Conservation (phyloP, 2,888 invertebrate genomes). For the Sinohyriopsis cumingii region DNA sequence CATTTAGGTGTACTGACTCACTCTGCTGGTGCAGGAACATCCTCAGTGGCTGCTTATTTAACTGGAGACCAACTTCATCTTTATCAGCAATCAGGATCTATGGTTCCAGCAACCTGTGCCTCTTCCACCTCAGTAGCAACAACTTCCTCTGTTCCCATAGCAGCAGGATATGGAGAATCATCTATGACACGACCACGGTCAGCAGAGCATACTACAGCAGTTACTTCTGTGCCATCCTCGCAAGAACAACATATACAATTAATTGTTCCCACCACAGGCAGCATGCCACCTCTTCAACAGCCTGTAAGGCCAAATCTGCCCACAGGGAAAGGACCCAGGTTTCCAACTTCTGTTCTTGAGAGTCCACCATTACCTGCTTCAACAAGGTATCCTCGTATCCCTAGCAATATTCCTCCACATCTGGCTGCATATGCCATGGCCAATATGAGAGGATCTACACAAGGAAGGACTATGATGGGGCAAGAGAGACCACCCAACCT, state of each 20-base stretch:
- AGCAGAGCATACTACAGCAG: slow-evolving; percentile 10
- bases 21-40: slow-evolving; percentile 21
- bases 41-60: slow-evolving; percentile 24
- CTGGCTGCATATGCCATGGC: slow-evolving; percentile 28
- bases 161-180: slow-evolving; percentile 13
- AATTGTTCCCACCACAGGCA: slow-evolving; percentile 13
- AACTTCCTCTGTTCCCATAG: slow-evolving; percentile 28
- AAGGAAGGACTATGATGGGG: slow-evolving; percentile 10
- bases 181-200: slow-evolving; percentile 5
- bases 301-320: slow-evolving; percentile 24
- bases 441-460: slow-evolving; percentile 18
- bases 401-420: slow-evolving; percentile 40
- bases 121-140: slow-evolving; percentile 21
- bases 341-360: not conserved
- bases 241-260: no score
- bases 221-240: not conserved
- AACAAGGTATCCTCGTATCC: slow-evolving; percentile 31
- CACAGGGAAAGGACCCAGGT: slow-evolving; percentile 10
- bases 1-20: slow-evolving; percentile 2
- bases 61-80: no score
- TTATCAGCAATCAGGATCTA: not conserved
- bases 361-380: slow-evolving; percentile 9
- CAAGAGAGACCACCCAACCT: slow-evolving; percentile 12
- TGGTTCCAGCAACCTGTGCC: slow-evolving; percentile 6
- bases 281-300: slow-evolving; percentile 11